Conservation (phyloP, 1,140 invertebrate genomes). For the Brachionus angularis region DNA sequence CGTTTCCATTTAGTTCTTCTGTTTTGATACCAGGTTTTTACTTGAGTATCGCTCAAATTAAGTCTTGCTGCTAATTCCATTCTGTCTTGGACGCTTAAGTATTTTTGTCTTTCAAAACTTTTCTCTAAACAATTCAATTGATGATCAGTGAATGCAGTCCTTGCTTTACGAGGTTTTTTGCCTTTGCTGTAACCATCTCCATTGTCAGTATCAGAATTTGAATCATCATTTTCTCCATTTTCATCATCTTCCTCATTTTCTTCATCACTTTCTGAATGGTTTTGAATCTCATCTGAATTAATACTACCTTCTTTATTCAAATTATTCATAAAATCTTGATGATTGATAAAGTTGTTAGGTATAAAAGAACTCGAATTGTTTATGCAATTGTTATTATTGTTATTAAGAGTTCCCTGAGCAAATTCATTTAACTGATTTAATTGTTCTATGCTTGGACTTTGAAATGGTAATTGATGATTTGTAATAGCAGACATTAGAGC, state of each 20-base stretch:
- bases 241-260: slow-evolving; percentile 32
- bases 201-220: slow-evolving; percentile 17
- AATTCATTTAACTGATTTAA: too few relatives aligned
- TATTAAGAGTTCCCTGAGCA: too few relatives aligned
- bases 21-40: slow-evolving; percentile 99
- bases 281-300: slow-evolving; percentile 10
- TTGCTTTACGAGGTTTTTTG: slow-evolving; percentile 93
- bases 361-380: too few relatives aligned
- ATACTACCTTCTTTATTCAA: slow-evolving; percentile 10
- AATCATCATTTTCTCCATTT: slow-evolving; percentile 10
- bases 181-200: slow-evolving; percentile 6
- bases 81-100: slow-evolving; percentile 93
- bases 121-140: slow-evolving; percentile 91
- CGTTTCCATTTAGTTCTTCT: slow-evolving; percentile 99
- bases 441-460: too few relatives aligned
- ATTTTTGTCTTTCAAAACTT: slow-evolving; percentile 95
- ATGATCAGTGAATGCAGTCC: slow-evolving; percentile 96
- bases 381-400: too few relatives aligned
- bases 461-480: too few relatives aligned
- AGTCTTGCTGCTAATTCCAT: slow-evolving; percentile 95
- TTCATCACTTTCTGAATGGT: too few relatives aligned
- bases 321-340: neutral
- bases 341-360: neutral
- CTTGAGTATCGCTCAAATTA: slow-evolving; percentile 93
- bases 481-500: neutral